A percentile compares a stretch with the other conserved stretches of the same genome.
phyloP scores from a whole-genome alignment of 2,888 invertebrate species.

The Ferdinandea cuprea region DNA sequence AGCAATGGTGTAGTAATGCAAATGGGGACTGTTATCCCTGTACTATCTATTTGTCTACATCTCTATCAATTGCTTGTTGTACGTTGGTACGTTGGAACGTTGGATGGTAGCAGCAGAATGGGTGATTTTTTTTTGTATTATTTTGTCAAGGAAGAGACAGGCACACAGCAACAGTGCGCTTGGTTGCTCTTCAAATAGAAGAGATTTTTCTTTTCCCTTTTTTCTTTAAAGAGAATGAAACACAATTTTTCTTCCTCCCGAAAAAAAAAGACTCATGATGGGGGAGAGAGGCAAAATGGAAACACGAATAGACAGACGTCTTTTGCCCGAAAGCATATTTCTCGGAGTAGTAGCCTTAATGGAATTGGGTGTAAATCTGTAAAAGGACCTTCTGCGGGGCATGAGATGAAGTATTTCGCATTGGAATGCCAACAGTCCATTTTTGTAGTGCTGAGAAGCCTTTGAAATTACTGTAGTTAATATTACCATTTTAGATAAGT shows the following conservation, averaged over 20 bases:
- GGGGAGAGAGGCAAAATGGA: not conserved
- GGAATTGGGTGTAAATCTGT: conserved; percentile 68
- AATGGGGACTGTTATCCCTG: conserved; percentile 65
- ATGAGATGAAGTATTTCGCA: not conserved
- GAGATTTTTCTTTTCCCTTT: conserved; percentile 40
- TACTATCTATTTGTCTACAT: conserved; percentile 69
- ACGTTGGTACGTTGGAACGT: conserved; percentile 7
- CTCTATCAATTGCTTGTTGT: conserved; percentile 66
- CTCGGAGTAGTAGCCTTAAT: conserved; percentile 59
- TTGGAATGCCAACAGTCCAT: conserved; percentile 18
- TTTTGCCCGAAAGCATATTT: conserved; percentile 68
- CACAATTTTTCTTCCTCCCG: conserved; percentile 34
- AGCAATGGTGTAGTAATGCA: conserved; percentile 51
- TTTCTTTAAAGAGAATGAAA: conserved; percentile 50
- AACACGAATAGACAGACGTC: conserved; percentile 59
- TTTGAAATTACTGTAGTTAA: conserved; percentile 52
- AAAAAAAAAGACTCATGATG: not conserved
- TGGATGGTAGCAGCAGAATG: conserved; percentile 4
- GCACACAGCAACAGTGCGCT: conserved; percentile 63
- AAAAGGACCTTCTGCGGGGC: conserved; percentile 10
- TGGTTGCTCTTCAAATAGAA: conserved; percentile 60
- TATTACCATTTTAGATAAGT: conserved; percentile 56
- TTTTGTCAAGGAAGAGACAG: conserved; percentile 11
- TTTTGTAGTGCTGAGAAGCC: conserved; percentile 6
- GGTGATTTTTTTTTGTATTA: conserved; percentile 11